Conservation (phyloP, 2,888 invertebrate genomes). For the Limnephilus rhombicus region DNA sequence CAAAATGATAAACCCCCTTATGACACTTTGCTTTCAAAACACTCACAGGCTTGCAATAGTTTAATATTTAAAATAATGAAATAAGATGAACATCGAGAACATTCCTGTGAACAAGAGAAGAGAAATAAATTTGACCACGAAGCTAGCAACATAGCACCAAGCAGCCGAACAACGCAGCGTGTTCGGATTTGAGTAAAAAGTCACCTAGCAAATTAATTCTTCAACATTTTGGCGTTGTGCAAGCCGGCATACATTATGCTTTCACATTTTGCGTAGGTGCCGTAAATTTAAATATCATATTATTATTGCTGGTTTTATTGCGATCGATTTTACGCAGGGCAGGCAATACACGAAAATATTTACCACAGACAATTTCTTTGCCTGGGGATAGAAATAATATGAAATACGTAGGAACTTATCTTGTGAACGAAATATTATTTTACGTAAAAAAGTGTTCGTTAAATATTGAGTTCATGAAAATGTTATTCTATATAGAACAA, state of each 20-base stretch:
- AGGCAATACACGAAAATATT: neutral
- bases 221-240: neutral
- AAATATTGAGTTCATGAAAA: too few relatives aligned
- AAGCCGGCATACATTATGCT: neutral
- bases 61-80: slow-evolving; percentile 60
- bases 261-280: slow-evolving; percentile 3
- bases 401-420: neutral
- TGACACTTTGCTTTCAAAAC: slow-evolving; percentile 52
- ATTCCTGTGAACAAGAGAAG: slow-evolving; percentile 36
- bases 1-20: slow-evolving; percentile 54
- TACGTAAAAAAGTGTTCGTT: neutral
- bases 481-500: neutral
- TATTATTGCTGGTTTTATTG: neutral
- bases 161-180: neutral
- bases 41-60: slow-evolving; percentile 63
- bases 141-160: slow-evolving; percentile 41
- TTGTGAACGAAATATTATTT: neutral
- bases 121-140: slow-evolving; percentile 42
- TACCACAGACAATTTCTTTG: slow-evolving; percentile 32
- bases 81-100: slow-evolving; percentile 48
- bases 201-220: neutral
- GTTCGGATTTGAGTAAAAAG: slow-evolving; percentile 14
- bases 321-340: slow-evolving; percentile 12
- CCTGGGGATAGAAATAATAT: neutral
- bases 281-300: neutral